These are phyloP conservation scores for Herminia tarsipennalis DNA, from an alignment of 2,888 invertebrate genomes.

Conservation along the genomic window DNA sequence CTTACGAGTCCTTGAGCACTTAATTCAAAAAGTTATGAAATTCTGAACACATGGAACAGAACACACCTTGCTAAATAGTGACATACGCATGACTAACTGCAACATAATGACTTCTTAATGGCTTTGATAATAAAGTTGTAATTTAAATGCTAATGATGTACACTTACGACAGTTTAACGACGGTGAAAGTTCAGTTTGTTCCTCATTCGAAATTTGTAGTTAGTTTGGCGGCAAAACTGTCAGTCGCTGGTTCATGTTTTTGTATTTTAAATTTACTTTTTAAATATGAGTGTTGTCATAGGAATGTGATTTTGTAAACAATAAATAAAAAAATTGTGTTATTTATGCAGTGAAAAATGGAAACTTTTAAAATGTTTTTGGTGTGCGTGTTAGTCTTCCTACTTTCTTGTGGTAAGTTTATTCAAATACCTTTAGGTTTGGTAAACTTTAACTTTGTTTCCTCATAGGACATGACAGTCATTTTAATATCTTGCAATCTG, in stretches of 20 bases:
- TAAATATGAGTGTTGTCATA: conserved; percentile 13
- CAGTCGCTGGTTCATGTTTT: conserved; percentile 33
- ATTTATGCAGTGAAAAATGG: conserved; percentile 13
- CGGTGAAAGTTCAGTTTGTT: conserved; percentile 51
- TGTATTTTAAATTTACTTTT: conserved; percentile 18
- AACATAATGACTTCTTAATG: conserved; percentile 36
- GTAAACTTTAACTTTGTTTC: conserved; percentile 2
- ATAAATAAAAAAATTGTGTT: conserved; percentile 11
- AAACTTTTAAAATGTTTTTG: conserved; percentile 43
- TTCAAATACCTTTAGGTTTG: conserved; percentile 16
- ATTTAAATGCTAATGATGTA: conserved; percentile 37
- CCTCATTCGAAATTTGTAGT: conserved; percentile 46
- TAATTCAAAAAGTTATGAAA: conserved; percentile 49
- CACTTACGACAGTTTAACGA: conserved; percentile 53
- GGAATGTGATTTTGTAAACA: conserved; percentile 9
- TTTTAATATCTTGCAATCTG: not conserved
- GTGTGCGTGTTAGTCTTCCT: conserved; percentile 44
- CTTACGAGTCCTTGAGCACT: conserved; percentile 34
- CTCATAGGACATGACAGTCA: not conserved
- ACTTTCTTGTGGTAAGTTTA: conserved; percentile 58
- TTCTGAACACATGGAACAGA: conserved; percentile 44
- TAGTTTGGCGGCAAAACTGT: conserved; percentile 76
- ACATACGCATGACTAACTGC: conserved; percentile 36
- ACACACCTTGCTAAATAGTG: conserved; percentile 14
- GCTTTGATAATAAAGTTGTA: conserved; percentile 18